These are phyloP conservation scores for Hoplias malabaricus DNA, from an alignment of 2,113 vertebrate genomes.

Conservation along the genomic window DNA sequence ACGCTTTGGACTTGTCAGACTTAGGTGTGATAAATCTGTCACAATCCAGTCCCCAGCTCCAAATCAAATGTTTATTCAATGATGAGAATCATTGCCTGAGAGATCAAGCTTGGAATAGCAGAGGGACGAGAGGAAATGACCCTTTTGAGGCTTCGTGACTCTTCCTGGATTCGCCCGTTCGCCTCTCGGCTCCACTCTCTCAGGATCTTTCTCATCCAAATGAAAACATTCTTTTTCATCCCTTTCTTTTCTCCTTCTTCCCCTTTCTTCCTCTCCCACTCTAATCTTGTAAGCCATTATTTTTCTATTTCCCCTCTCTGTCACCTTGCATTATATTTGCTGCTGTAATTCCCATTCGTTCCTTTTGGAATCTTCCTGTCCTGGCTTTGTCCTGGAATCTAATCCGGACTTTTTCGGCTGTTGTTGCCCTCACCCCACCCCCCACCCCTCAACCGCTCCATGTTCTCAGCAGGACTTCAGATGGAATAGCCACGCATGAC, in stretches of 20 bases:
- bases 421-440: constrained; percentile 70
- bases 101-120: constrained; percentile 50
- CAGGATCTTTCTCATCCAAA: constrained; percentile 77
- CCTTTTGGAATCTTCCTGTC: constrained; percentile 93
- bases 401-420: constrained; percentile 87
- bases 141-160: constrained; percentile 67
- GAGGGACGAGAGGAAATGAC: constrained; percentile 73
- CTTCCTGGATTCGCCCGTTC: constrained; percentile 66
- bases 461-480: constrained; percentile 80
- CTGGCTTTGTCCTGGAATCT: constrained; percentile 81
- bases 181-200: constrained; percentile 55
- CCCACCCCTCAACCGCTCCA: constrained; percentile 71
- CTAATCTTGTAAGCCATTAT: constrained; percentile 86
- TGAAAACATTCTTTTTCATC: constrained; percentile 85
- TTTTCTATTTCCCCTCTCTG: constrained; percentile 93
- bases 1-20: constrained; percentile 62
- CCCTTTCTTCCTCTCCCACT: constrained; percentile 69
- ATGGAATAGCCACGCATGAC: constrained; percentile 87
- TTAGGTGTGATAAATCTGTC: constrained; percentile 71
- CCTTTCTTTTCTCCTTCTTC: constrained; percentile 68
- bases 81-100: constrained; percentile 62
- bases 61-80: constrained; percentile 73
- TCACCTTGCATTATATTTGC: constrained; percentile 92
- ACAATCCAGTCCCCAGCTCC: constrained; percentile 62
- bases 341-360: constrained; percentile 92